These are phyloP conservation scores for Aphelenchoides besseyi DNA, from an alignment of 1,140 invertebrate genomes.

Conservation along the genomic window DNA sequence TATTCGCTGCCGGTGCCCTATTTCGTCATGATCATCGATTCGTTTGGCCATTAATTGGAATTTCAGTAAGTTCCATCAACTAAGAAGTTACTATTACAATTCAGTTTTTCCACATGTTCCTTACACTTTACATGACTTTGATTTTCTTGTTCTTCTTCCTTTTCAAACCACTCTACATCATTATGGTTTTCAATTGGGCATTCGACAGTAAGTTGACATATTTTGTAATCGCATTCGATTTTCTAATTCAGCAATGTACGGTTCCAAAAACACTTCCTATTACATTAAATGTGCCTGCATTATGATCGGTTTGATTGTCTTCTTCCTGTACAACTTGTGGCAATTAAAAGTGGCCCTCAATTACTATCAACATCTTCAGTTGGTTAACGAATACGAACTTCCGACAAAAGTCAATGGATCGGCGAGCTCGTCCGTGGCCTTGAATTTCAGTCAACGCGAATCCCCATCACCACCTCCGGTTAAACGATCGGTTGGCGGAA, in stretches of 20 bases:
- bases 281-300: constrained; percentile 44
- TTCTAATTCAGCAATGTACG: constrained; percentile 34
- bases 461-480: not conserved
- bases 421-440: not conserved
- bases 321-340: constrained; percentile 44
- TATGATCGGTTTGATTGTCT: constrained; percentile 27
- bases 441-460: constrained; percentile 12
- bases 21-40: constrained; percentile 32
- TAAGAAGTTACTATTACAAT: constrained; percentile 19
- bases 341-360: constrained; percentile 30
- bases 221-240: not conserved
- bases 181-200: constrained; percentile 50
- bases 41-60: constrained; percentile 46
- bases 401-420: not conserved
- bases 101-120: constrained; percentile 48
- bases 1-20: constrained; percentile 31
- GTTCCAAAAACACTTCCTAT: constrained; percentile 35
- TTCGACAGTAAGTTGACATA: constrained; percentile 43
- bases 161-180: constrained; percentile 51
- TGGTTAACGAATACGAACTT: constrained; percentile 5
- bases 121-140: constrained; percentile 28
- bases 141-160: constrained; percentile 48
- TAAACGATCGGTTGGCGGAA: constrained; percentile 4
- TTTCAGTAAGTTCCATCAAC: constrained; percentile 28
- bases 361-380: constrained; percentile 10